Conservation (phyloP, 1,140 invertebrate genomes). For the Cotesia typhae region DNA sequence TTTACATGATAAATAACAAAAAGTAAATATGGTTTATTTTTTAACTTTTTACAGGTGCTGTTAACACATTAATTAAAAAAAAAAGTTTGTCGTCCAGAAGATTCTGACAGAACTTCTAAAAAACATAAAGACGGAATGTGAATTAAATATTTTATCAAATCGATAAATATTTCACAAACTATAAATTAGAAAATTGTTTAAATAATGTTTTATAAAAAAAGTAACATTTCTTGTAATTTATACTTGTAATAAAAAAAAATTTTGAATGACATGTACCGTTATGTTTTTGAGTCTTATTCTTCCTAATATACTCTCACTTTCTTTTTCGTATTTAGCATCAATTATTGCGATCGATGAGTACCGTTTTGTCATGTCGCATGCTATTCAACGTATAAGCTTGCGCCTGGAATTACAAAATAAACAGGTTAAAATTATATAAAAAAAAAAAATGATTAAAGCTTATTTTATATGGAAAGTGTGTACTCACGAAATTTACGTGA, state of each 20-base stretch:
- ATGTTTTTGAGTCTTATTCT: not conserved
- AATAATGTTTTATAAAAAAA: too few relatives aligned
- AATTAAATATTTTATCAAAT: too few relatives aligned
- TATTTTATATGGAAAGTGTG: slow-evolving; percentile 47
- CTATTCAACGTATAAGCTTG: slow-evolving; percentile 25
- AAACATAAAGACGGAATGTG: too few relatives aligned
- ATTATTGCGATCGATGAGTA: slow-evolving; percentile 20
- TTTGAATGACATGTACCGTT: not conserved
- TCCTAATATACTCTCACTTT: slow-evolving; percentile 24
- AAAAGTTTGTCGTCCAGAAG: too few relatives aligned
- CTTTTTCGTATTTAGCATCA: slow-evolving; percentile 6
- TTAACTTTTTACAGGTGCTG: too few relatives aligned
- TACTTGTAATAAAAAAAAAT: slow-evolving; percentile 1
- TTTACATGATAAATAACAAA: too few relatives aligned
- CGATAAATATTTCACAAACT: too few relatives aligned
- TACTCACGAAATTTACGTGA: slow-evolving; percentile 29
- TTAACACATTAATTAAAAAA: too few relatives aligned
- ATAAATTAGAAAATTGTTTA: too few relatives aligned
- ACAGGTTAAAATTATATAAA: slow-evolving; percentile 28
- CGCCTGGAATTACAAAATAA: slow-evolving; percentile 39
- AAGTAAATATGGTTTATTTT: too few relatives aligned
- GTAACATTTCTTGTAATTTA: not conserved
- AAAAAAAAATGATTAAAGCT: slow-evolving; percentile 40
- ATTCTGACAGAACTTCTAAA: too few relatives aligned
- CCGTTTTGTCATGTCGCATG: slow-evolving; percentile 23